Percentiles rank a stretch among this genome's conserved stretches.
phyloP scores from a whole-genome alignment of 2,888 invertebrate genomes.

The Apamea anceps region DNA sequence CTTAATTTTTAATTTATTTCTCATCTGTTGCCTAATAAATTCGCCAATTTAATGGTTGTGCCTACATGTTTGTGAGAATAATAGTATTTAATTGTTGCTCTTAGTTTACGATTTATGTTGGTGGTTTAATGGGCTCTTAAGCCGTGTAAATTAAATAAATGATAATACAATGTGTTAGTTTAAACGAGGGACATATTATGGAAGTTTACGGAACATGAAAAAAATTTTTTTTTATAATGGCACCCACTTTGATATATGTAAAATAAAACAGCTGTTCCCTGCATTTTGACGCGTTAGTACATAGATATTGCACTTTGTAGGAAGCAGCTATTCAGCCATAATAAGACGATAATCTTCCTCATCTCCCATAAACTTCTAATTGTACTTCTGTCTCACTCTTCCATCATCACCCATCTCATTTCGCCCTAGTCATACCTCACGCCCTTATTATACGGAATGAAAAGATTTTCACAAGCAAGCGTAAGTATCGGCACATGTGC shows the following conservation, averaged over 20 bases:
- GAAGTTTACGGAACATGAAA: too few relatives aligned
- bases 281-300: not conserved
- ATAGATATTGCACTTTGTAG: not conserved
- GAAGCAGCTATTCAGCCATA: not conserved
- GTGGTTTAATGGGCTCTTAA: too few relatives aligned
- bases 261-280: not conserved
- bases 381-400: constrained; percentile 35
- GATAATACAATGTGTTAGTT: not conserved
- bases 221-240: too few relatives aligned
- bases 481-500: constrained; percentile 37
- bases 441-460: constrained; percentile 44
- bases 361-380: constrained; percentile 1
- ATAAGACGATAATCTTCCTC: not conserved
- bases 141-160: too few relatives aligned
- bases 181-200: too few relatives aligned
- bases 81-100: too few relatives aligned
- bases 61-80: too few relatives aligned
- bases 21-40: not conserved
- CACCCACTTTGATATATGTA: too few relatives aligned
- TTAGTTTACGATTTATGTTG: too few relatives aligned
- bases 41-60: too few relatives aligned
- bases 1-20: not conserved
- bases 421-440: constrained; percentile 18
- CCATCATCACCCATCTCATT: constrained; percentile 34
- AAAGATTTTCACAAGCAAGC: constrained; percentile 35